A percentile compares a stretch with the other conserved stretches of the same genome.
Conservation (phyloP, 2,113 vertebrate genomes). For the Podarcis muralis region DNA sequence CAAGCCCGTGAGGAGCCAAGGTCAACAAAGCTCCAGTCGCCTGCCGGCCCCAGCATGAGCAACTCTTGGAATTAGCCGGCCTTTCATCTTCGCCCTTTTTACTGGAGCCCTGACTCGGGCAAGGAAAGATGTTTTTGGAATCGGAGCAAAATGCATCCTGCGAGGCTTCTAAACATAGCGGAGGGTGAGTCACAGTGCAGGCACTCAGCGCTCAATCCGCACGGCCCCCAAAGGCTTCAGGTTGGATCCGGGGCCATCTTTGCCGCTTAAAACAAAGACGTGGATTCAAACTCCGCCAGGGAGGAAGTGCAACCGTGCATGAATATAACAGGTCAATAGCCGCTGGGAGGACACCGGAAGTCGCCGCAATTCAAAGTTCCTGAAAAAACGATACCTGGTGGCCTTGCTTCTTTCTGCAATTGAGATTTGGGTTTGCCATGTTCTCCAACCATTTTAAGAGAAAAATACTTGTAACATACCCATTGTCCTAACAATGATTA, state of each 20-base stretch:
- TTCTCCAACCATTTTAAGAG: not conserved
- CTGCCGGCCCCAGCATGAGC: not conserved
- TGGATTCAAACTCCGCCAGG: too few species aligned
- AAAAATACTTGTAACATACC: not conserved
- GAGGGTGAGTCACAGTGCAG: conserved; percentile 41
- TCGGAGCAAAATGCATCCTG: conserved; percentile 19
- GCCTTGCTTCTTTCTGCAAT: not conserved
- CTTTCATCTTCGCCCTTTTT: conserved; percentile 19
- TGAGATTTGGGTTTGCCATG: not conserved
- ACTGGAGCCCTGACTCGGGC: conserved; percentile 31
- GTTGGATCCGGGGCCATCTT: not conserved
- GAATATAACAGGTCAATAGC: not conserved
- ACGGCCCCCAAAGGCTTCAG: not conserved
- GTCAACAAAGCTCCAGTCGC: not conserved
- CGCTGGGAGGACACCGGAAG: not conserved
- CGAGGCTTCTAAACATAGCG: conserved; percentile 61
- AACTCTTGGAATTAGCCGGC: not conserved
- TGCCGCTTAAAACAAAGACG: not conserved
- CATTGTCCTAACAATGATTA: not conserved
- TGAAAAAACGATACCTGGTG: not conserved
- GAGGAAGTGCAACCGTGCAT: not conserved
- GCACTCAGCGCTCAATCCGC: not conserved
- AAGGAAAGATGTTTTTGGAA: conserved; percentile 55
- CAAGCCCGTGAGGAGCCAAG: not conserved
- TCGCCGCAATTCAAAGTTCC: not conserved